phyloP scores from a whole-genome alignment of 2,797 vertebrate genomes.

The Hydrophis major region DNA sequence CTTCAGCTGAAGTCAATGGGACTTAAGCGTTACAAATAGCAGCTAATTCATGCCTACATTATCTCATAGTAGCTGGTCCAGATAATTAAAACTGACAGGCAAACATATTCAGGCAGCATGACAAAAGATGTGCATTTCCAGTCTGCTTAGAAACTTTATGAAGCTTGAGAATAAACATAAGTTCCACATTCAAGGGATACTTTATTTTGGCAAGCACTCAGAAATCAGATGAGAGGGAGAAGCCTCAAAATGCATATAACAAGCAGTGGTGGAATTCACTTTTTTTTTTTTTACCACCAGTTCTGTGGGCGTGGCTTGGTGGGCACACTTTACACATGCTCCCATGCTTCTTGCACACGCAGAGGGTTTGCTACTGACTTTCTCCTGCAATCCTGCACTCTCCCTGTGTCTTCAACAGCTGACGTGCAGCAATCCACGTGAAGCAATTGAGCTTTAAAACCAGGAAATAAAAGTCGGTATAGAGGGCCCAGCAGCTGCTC shows the following conservation, averaged over 20 bases:
- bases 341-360: no score
- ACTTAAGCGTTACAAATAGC: not conserved
- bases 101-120: not conserved
- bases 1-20: not conserved
- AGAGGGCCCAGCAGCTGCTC: no score
- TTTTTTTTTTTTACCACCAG: no score
- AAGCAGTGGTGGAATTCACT: no score
- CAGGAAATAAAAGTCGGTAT: no score
- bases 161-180: not conserved
- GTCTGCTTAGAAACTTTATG: not conserved
- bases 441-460: no score
- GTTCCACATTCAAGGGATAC: not conserved
- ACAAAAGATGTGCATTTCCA: not conserved
- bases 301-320: no score
- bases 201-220: not conserved
- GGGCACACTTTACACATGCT: no score
- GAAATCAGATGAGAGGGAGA: not conserved
- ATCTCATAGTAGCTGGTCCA: not conserved
- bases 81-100: slow-evolving; percentile 6
- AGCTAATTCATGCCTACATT: not conserved
- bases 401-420: no score
- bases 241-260: not conserved
- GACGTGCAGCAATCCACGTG: no score
- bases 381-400: no score
- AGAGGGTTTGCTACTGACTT: no score